Conservation (phyloP, 2,797 vertebrate genomes). For the Pseudocheirus occidentalis region DNA sequence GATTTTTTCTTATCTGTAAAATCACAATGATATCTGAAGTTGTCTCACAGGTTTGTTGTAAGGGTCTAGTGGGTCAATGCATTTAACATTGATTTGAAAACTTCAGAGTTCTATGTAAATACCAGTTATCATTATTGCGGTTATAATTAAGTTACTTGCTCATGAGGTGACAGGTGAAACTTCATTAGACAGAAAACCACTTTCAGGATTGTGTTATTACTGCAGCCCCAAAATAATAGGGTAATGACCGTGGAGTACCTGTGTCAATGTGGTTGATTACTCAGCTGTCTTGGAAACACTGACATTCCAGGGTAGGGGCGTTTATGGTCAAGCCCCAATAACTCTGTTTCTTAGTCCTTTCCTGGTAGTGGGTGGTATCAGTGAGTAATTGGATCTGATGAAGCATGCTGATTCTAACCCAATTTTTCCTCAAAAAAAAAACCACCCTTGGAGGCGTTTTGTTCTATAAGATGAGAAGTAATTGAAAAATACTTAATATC, state of each 20-base stretch:
- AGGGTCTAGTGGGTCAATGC: background rate
- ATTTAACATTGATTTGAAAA: background rate
- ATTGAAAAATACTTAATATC: conserved; percentile 24
- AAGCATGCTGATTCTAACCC: conserved; percentile 26
- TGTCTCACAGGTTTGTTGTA: background rate
- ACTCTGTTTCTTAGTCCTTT: background rate
- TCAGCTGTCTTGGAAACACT: background rate
- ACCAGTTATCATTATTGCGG: background rate
- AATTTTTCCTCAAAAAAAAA: conserved; percentile 32
- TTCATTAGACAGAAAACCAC: background rate
- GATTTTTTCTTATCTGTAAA: background rate
- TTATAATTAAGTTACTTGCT: background rate
- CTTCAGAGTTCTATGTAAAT: background rate
- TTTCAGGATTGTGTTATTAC: background rate
- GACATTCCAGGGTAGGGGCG: background rate
- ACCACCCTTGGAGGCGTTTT: background rate
- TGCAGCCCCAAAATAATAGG: background rate
- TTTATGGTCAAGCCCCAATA: background rate
- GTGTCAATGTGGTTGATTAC: background rate
- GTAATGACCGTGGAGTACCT: background rate
- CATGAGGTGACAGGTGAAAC: background rate
- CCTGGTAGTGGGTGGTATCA: background rate
- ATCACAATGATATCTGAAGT: background rate
- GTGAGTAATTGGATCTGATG: background rate
- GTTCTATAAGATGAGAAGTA: background rate